Conservation (phyloP, 2,888 invertebrate species). For the Theretra japonica region DNA sequence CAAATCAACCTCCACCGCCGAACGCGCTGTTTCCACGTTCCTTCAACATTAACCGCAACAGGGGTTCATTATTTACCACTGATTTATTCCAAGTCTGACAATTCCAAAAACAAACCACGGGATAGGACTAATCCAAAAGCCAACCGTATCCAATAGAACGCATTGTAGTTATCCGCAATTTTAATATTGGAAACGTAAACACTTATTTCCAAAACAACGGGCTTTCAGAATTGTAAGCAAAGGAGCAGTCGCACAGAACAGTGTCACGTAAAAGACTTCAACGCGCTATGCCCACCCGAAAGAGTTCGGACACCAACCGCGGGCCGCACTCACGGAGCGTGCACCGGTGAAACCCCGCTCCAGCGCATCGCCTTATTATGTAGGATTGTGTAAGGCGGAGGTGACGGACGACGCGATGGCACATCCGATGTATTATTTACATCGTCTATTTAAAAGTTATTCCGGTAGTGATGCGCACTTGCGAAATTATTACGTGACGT, state of each 20-base stretch:
- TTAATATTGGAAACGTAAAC: too few species aligned
- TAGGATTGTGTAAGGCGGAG: slow-evolving; percentile 19
- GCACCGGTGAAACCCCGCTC: not conserved
- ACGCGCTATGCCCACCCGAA: slow-evolving; percentile 42
- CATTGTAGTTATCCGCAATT: too few species aligned
- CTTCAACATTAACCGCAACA: too few species aligned
- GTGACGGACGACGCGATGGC: not conserved
- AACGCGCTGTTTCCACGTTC: too few species aligned
- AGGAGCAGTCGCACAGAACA: not conserved
- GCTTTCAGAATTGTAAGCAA: not conserved
- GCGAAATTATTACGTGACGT: slow-evolving; percentile 36
- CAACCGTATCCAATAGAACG: too few species aligned
- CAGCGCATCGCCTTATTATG: not conserved
- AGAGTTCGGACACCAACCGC: not conserved
- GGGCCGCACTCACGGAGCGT: not conserved
- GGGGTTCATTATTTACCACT: too few species aligned
- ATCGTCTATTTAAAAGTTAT: slow-evolving; percentile 24
- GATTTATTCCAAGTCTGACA: too few species aligned
- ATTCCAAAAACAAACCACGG: too few species aligned
- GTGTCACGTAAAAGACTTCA: slow-evolving; percentile 53
- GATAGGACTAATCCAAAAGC: too few species aligned
- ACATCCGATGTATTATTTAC: slow-evolving; percentile 13
- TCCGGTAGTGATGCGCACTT: slow-evolving; percentile 29
- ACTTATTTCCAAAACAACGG: too few species aligned
- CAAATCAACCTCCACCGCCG: not conserved